Evolutionary conservation across 1,140 invertebrate species (phyloP).

Genomic region (Drosophila willistoni): DNA sequence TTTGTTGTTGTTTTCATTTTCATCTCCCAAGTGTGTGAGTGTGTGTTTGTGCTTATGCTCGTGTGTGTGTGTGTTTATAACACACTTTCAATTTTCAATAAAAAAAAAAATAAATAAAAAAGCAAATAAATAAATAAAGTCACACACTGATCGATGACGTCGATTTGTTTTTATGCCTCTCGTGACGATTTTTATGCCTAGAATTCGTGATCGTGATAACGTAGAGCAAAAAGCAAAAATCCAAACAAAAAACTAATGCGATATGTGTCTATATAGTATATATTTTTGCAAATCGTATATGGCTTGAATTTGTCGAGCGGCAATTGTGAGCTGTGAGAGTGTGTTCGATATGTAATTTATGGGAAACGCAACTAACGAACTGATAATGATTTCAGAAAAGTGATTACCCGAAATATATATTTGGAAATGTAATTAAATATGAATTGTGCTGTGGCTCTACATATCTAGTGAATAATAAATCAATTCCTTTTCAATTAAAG

Average conservation of each 20-base stretch:
- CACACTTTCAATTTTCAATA: slow-evolving; percentile 82
- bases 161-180: slow-evolving; percentile 68
- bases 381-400: slow-evolving; percentile 11
- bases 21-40: slow-evolving; percentile 55
- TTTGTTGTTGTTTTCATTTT: slow-evolving; percentile 80
- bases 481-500: background rate
- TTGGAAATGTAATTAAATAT: slow-evolving; percentile 14
- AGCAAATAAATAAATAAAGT: slow-evolving; percentile 44
- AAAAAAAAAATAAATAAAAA: slow-evolving; percentile 49
- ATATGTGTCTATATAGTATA: slow-evolving; percentile 37
- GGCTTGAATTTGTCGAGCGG: slow-evolving; percentile 29
- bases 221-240: slow-evolving; percentile 40
- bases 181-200: slow-evolving; percentile 64
- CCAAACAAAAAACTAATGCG: slow-evolving; percentile 14
- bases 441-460: background rate
- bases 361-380: slow-evolving; percentile 2
- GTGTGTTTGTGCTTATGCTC: slow-evolving; percentile 30
- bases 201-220: slow-evolving; percentile 60
- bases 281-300: slow-evolving; percentile 31
- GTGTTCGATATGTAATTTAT: slow-evolving; percentile 9
- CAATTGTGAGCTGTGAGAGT: slow-evolving; percentile 3
- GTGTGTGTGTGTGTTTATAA: slow-evolving; percentile 48
- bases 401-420: background rate
- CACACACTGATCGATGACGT: slow-evolving; percentile 76
- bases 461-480: background rate